These are phyloP conservation scores for Eubucco bourcierii DNA, from an alignment of 2,113 vertebrate species.

Conservation along the genomic window DNA sequence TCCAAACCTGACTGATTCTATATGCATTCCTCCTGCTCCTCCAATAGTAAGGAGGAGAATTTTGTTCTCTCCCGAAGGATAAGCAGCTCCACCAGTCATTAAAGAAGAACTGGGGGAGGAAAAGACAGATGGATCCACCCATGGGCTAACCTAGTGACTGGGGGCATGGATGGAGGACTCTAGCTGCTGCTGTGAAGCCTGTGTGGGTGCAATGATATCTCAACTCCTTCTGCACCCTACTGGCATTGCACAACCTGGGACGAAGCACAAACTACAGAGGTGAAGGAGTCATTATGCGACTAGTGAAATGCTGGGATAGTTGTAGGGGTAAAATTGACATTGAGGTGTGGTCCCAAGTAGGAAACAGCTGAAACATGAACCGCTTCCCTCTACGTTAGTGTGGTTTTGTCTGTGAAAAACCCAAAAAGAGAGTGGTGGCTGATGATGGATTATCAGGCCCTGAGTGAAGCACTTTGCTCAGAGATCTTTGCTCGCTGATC, in stretches of 20 bases:
- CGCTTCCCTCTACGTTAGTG: not conserved
- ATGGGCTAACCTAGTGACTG: not conserved
- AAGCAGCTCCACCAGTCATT: not conserved
- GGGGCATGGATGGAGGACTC: too few relatives aligned
- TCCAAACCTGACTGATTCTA: not conserved
- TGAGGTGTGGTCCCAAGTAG: not conserved
- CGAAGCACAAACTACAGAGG: not conserved
- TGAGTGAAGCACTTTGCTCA: too few relatives aligned
- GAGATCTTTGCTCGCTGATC: not conserved
- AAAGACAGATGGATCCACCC: not conserved
- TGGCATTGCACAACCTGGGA: not conserved
- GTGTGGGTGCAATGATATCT: not conserved
- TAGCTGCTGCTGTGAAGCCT: not conserved
- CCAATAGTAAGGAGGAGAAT: accelerated
- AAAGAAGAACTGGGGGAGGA: too few relatives aligned
- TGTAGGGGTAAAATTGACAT: not conserved
- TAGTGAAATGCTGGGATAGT: not conserved
- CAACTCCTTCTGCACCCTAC: not conserved
- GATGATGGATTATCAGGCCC: not conserved
- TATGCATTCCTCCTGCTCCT: not conserved
- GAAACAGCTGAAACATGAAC: not conserved
- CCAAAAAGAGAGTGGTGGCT: not conserved
- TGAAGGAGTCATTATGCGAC: not conserved
- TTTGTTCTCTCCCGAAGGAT: not conserved
- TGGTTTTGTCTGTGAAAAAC: not conserved